A percentile compares a stretch with the other conserved stretches of the same genome.
phyloP scores from a whole-genome alignment of 2,888 invertebrate genomes.

The Tillus elongatus region DNA sequence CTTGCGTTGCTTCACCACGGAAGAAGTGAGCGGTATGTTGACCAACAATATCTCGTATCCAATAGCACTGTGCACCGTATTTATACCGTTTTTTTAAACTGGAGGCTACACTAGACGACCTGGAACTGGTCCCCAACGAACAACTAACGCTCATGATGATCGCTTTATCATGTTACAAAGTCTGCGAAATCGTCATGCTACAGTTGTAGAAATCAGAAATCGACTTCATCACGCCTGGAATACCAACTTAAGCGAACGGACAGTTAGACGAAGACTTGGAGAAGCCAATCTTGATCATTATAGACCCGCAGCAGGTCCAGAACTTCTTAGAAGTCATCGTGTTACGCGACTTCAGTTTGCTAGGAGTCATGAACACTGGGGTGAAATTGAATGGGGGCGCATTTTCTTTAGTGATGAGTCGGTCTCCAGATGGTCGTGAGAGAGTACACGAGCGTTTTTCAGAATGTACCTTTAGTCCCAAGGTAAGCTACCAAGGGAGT shows the following conservation, averaged over 20 bases:
- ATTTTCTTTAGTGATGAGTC: conserved; percentile 10
- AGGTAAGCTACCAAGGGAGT: background rate
- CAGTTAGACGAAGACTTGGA: conserved; percentile 12
- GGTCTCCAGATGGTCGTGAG: conserved; percentile 6
- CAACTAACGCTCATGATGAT: conserved; percentile 8
- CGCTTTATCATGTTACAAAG: conserved; percentile 10
- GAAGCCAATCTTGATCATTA: conserved; percentile 7
- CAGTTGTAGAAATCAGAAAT: conserved; percentile 1
- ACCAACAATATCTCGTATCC: conserved; percentile 2
- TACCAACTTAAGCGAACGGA: conserved; percentile 8
- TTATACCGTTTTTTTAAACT: conserved; percentile 8
- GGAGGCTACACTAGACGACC: conserved; percentile 8
- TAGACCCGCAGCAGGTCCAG: conserved; percentile 6
- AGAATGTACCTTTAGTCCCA: conserved; percentile 5
- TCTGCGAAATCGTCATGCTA: too few species aligned
- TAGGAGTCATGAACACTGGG: conserved; percentile 5
- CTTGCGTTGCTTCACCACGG: background rate
- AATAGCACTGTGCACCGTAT: conserved; percentile 4
- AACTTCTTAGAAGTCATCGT: background rate
- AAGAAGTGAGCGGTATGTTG: conserved; percentile 2
- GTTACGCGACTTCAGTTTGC: conserved; percentile 6
- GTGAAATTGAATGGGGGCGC: conserved; percentile 4
- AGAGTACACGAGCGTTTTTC: conserved; percentile 1
- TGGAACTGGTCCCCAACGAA: conserved; percentile 10
- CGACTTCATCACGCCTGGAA: too few species aligned